Evolutionary conservation across 2,888 invertebrate species (phyloP).

Genomic region (Cotesia congregata): DNA sequence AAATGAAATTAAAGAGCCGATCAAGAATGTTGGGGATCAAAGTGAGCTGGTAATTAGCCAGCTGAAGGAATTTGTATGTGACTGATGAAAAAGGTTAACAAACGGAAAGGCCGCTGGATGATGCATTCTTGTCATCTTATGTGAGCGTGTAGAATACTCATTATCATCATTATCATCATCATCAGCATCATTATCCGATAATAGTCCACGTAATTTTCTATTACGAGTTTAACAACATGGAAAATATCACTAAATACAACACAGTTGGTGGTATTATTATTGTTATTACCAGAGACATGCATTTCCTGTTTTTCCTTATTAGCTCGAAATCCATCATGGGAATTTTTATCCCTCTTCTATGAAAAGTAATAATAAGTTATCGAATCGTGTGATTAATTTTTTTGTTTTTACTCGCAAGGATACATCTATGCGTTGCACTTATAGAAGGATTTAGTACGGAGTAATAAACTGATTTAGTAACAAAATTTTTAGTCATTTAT

Average conservation of each 20-base stretch:
- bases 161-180: neutral
- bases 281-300: constrained; percentile 10
- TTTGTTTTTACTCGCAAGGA: neutral
- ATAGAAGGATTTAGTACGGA: no score
- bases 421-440: no score
- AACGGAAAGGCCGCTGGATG: neutral
- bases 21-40: neutral
- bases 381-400: neutral
- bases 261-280: neutral
- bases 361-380: neutral
- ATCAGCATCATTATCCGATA: neutral
- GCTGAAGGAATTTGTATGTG: neutral
- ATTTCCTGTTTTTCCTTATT: constrained; percentile 22
- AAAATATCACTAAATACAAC: neutral
- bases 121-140: neutral
- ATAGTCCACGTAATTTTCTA: neutral
- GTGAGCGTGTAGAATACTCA: neutral
- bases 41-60: neutral
- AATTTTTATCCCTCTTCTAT: neutral
- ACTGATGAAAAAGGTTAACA: neutral
- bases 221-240: neutral
- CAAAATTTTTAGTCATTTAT: no score
- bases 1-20: neutral
- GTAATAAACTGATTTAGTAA: no score
- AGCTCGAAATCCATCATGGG: neutral